Percentiles rank a stretch among this genome's conserved stretches.
Conservation (phyloP, 2,113 vertebrate genomes). For the Cervus canadensis region DNA sequence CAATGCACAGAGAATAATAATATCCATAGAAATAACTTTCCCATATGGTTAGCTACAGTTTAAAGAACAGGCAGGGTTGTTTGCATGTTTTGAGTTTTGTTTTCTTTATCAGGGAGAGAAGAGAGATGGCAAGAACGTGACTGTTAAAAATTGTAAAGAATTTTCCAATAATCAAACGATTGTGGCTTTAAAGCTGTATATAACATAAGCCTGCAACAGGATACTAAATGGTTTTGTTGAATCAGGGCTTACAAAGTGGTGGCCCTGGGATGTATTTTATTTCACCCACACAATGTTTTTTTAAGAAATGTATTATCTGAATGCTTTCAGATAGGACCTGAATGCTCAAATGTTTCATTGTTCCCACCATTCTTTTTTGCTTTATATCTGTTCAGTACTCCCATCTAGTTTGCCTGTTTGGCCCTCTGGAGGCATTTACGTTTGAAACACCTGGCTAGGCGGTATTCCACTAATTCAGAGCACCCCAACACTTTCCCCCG, state of each 20-base stretch:
- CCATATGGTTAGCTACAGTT: slow-evolving; percentile 38
- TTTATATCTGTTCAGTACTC: neutral
- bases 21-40: slow-evolving; percentile 24
- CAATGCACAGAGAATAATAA: slow-evolving; percentile 41
- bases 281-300: neutral
- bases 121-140: neutral
- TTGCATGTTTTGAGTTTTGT: slow-evolving; percentile 21
- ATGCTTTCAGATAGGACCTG: neutral
- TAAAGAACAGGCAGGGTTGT: slow-evolving; percentile 21
- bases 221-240: neutral
- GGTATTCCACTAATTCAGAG: neutral
- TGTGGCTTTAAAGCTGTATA: slow-evolving; percentile 17
- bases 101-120: slow-evolving; percentile 33
- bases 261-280: neutral
- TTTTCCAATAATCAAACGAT: slow-evolving; percentile 28
- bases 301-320: neutral
- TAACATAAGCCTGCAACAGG: neutral
- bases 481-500: neutral
- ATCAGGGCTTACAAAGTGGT: neutral
- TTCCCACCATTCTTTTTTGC: neutral
- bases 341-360: neutral
- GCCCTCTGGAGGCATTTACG: neutral
- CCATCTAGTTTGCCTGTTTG: neutral
- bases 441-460: neutral
- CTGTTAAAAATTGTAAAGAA: slow-evolving; percentile 13